A percentile compares a stretch with the other conserved stretches of the same genome.
Conservation (phyloP, 1,140 invertebrate species). For the Drosophila kepulauana region DNA sequence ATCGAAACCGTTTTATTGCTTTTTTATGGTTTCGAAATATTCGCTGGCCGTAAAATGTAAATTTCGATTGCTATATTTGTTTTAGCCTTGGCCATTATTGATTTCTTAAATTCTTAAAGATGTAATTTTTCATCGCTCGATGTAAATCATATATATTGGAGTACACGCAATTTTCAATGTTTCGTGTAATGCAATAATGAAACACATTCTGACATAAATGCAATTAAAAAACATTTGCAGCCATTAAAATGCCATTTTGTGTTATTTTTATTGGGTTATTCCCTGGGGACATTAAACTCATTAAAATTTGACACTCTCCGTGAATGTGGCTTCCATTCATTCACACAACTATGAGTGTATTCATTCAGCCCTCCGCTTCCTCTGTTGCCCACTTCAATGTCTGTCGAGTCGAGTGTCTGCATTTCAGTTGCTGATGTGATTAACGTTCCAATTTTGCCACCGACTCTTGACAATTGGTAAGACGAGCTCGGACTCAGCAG, state of each 20-base stretch:
- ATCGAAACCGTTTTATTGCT: background rate
- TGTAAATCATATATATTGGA: background rate
- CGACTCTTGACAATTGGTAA: background rate
- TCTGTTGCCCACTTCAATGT: conserved; percentile 31
- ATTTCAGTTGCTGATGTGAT: conserved; percentile 54
- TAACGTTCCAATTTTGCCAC: conserved; percentile 42
- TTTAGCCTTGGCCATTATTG: background rate
- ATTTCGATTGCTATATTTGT: background rate
- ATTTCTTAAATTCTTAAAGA: conserved; percentile 8
- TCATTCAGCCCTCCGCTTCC: background rate
- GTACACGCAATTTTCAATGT: background rate
- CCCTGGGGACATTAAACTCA: conserved; percentile 68
- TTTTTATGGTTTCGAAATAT: conserved; percentile 5
- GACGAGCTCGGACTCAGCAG: conserved; percentile 6
- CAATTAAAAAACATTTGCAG: conserved; percentile 75
- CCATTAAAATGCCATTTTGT: conserved; percentile 74
- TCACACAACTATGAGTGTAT: background rate
- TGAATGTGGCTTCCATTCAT: conserved; percentile 3
- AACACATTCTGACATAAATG: conserved; percentile 57
- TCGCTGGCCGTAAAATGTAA: background rate
- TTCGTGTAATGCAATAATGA: conserved; percentile 30
- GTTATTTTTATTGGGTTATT: conserved; percentile 58
- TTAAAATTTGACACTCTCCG: conserved; percentile 59
- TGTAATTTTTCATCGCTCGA: background rate
- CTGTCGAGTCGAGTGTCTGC: conserved; percentile 14